These are phyloP conservation scores for Myoxocephalus aenaeus DNA, from an alignment of 2,797 vertebrate genomes.

Conservation along the genomic window DNA sequence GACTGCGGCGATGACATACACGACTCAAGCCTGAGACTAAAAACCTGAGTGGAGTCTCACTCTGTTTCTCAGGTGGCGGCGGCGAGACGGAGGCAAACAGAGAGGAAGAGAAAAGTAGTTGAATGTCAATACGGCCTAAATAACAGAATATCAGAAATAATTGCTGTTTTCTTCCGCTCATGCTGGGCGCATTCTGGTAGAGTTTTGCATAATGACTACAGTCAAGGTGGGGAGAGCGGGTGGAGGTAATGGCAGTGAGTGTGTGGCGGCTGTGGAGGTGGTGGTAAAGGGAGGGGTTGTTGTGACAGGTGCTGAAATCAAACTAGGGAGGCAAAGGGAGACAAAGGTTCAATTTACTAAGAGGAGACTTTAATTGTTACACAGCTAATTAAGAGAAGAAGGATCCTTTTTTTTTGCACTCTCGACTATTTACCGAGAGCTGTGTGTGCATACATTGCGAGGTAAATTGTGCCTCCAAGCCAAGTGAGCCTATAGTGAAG, in stretches of 20 bases:
- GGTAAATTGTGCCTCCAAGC: slow-evolving; percentile 94
- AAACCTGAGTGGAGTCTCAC: slow-evolving; percentile 49
- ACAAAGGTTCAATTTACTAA: slow-evolving; percentile 99
- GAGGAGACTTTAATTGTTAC: slow-evolving; percentile 99
- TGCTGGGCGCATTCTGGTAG: slow-evolving; percentile 95
- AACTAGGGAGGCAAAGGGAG: slow-evolving; percentile 92
- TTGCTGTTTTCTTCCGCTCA: slow-evolving; percentile 98
- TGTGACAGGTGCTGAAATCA: slow-evolving; percentile 99
- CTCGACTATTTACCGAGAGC: slow-evolving; percentile 92
- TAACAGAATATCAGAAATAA: slow-evolving; percentile 99
- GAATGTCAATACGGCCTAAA: slow-evolving; percentile 97
- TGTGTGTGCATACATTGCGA: slow-evolving; percentile 93
- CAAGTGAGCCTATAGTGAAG: slow-evolving; percentile 78
- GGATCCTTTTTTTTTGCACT: slow-evolving; percentile 93
- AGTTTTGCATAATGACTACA: slow-evolving; percentile 97
- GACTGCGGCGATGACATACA: slow-evolving; percentile 32
- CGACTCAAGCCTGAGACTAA: slow-evolving; percentile 41
- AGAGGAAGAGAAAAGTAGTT: slow-evolving; percentile 69
- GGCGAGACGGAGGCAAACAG: slow-evolving; percentile 39
- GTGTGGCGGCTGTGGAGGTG: slow-evolving; percentile 64
- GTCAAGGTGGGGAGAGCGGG: slow-evolving; percentile 69
- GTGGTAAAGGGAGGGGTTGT: slow-evolving; percentile 84
- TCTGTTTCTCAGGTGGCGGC: slow-evolving; percentile 57
- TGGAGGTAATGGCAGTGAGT: slow-evolving; percentile 69
- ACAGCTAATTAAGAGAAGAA: slow-evolving; percentile 95